A percentile compares a stretch with the other conserved stretches of the same genome.
Evolutionary conservation across 2,113 vertebrate species (phyloP).

Genomic region (Pelusios castaneus): DNA sequence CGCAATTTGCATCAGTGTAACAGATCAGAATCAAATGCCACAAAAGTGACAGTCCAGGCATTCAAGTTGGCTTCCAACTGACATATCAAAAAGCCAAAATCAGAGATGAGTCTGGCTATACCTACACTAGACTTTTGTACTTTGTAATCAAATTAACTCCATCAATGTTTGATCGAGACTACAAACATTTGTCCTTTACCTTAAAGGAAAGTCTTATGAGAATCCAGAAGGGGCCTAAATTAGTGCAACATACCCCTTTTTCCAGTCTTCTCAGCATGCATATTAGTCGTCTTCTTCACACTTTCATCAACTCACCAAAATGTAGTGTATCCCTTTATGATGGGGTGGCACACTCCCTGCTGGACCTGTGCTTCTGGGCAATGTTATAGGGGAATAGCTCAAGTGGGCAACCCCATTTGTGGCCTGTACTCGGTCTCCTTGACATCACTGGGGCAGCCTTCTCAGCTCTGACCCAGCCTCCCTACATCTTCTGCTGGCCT

Average conservation of each 20-base stretch:
- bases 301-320: background rate
- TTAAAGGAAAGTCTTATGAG: background rate
- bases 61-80: background rate
- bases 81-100: background rate
- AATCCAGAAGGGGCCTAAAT: background rate
- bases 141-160: background rate
- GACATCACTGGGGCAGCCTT: too few species aligned
- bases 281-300: background rate
- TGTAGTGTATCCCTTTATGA: background rate
- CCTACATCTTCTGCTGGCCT: too few species aligned
- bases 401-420: too few species aligned
- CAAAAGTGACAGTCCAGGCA: rapidly evolving
- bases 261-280: background rate
- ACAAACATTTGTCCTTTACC: background rate
- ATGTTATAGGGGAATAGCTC: too few species aligned
- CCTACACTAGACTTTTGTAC: background rate
- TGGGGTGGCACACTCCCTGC: too few species aligned
- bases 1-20: background rate
- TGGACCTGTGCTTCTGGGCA: too few species aligned
- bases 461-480: too few species aligned
- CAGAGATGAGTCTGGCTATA: rapidly evolving
- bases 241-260: background rate
- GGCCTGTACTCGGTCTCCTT: too few species aligned
- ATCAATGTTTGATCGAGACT: background rate
- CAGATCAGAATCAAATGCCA: background rate